Evolutionary conservation across 2,797 vertebrate genomes (phyloP), one percentile per base, ranked within the genome.

Genomic region (Chiloscyllium punctatum): DNA sequence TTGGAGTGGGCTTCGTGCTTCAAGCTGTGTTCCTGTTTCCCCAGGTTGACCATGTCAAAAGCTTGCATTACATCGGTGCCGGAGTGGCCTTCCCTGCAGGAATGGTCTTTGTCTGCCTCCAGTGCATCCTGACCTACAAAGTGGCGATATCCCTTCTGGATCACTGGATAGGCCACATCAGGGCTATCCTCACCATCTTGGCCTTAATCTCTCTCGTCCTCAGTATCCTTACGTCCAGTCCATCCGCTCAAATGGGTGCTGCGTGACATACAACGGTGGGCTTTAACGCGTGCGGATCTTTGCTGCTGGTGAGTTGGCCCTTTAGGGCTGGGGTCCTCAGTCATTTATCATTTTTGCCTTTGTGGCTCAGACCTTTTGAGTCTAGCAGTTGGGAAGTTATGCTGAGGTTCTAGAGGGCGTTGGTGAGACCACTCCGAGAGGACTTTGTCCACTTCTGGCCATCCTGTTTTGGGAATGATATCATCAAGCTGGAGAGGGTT

Each of bases 1-100:
- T 71, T 48, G 71, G 92, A 51, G 27, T 48, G 18, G 16, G 7
- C 79, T 5, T 37, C 4, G 7, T 53, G 37, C 66, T 51, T 42
- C 30, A 42, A 48, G 66, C 21, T 71, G 6, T 48, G 23, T 72
- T 92, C 92, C 37, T 96, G 7, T 71, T 6, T 57, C 94, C 37
- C 33, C 96, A 99, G 99, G 99, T 99, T 92, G 99, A 99, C 97
- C 98, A 99, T 0, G 98, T 98, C 92, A 99, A 98, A 96, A 98
- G 98, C 57, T 97, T 99, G 53, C 99, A 99, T 97, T 99, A 99
- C 11, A 97, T 99, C 0, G 99, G 99, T 0, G 98, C 98, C 0
- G 98, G 98, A 0, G 98, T 99, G 96, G 98, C 99, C 16, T 99
- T 99, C 96, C 98, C 98, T 0, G 98, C 98, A 0, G 99, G 99